These are phyloP conservation scores for Aphelinus certus DNA, from an alignment of 1,140 invertebrate species.

Conservation along the genomic window DNA sequence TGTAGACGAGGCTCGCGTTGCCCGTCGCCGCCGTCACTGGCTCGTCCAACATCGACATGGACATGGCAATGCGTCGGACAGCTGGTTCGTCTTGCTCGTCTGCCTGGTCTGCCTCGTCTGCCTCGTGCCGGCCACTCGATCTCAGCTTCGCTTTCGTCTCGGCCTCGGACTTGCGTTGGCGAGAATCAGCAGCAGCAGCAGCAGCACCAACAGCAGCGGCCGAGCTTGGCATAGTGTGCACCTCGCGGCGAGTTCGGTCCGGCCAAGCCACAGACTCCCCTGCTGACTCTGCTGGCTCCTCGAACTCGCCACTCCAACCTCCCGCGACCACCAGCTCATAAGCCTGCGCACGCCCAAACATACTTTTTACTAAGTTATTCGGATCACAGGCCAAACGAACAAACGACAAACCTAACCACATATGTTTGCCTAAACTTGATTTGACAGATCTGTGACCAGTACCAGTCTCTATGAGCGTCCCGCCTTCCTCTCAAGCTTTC, in stretches of 20 bases:
- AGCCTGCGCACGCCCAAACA: no score
- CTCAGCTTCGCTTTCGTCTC: no score
- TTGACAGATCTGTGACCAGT: no score
- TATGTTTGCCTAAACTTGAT: no score
- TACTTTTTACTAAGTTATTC: no score
- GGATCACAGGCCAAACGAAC: no score
- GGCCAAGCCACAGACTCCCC: not conserved
- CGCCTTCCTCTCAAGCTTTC: no score
- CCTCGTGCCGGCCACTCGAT: not conserved
- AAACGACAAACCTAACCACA: no score
- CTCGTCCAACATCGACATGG: not conserved
- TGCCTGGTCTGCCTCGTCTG: not conserved
- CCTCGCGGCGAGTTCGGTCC: constrained; percentile 1
- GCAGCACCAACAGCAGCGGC: no score
- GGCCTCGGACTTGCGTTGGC: no score
- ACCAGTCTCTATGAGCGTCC: no score
- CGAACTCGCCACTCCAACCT: not conserved
- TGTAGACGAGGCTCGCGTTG: not conserved
- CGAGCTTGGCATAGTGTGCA: constrained; percentile 26
- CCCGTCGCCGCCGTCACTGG: not conserved
- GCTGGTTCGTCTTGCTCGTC: not conserved
- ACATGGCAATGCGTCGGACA: constrained; percentile 29
- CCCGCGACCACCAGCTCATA: not conserved
- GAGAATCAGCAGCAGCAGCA: no score
- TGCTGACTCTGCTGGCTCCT: not conserved